Base-by-base conservation (phyloP, 2,797 vertebrate genomes). In the Rhynchotus rufescens region DNA sequence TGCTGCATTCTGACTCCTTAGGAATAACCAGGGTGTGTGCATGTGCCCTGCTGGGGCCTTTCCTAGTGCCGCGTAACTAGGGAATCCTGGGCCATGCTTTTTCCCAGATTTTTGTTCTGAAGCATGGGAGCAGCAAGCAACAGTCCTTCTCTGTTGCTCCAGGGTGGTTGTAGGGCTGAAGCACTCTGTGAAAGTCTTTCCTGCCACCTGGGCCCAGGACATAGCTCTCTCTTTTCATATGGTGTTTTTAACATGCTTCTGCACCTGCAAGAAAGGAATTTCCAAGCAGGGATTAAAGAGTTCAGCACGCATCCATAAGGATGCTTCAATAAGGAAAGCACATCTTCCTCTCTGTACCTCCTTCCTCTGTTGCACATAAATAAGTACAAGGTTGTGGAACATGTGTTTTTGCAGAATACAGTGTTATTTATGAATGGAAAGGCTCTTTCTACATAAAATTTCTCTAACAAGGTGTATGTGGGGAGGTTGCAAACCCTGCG, bases 121-220 rank as follows among this genome's bases (percentile, higher is more conserved):
- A 52, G 45, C 23, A 34, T 21, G 15, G 28, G 68, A 52, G 15
- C 8, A 19, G 44, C 3, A 0, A 1, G 4, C 0, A 0, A 36
- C 56, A 32, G 12, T 75, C 25, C 25, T 3, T 49, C 44, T 26
- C 40, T 45, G 16, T 12, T 51, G 68, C 56, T 40, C 30, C 42
- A 40, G 10, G 3, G 21, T 52, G 23, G 15, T 86, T 75, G 15
- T 8, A 42, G 26, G 0, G 0, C 54, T 40, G 36, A 68, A 28
- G 16, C 49, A 25, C 30, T 67, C 57, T 4, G 10, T 32, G 26
- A 71, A 86, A 92, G 25, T 20, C 44, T 73, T 23, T 47, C 28
- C 3, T 16, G 12, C 10, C 56, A 36, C 25, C 21, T 38, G 23
- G 71, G 30, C 36, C 44, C 26, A 64, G 47, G 10, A 25, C 10